phyloP scores from a whole-genome alignment of 2,797 vertebrate species.

The Manis javanica region DNA sequence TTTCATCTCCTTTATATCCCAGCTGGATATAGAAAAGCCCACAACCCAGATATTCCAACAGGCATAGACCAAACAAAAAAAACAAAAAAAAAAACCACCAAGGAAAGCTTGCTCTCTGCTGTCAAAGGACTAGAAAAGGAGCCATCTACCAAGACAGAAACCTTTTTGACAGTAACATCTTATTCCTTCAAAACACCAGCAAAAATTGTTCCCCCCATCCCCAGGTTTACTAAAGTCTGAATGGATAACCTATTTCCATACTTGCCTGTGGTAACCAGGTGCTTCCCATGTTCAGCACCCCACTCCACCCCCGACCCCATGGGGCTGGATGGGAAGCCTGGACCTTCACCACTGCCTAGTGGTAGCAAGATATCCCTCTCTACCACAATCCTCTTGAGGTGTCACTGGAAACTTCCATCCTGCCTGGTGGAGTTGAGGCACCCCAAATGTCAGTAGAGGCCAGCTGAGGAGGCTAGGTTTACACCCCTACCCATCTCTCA shows the following conservation, averaged over 20 bases:
- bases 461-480: neutral
- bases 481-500: neutral
- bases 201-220: neutral
- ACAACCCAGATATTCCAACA: neutral
- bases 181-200: neutral
- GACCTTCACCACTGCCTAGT: neutral
- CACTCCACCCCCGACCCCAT: rapidly evolving
- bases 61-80: neutral
- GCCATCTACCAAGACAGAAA: neutral
- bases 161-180: neutral
- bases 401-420: neutral
- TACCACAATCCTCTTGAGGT: neutral
- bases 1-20: neutral
- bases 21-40: neutral
- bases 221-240: neutral
- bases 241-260: neutral
- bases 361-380: neutral
- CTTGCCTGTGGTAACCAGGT: neutral
- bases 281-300: neutral
- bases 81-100: neutral
- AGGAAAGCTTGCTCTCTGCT: neutral
- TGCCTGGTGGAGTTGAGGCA: neutral
- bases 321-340: neutral
- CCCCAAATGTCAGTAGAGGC: neutral
- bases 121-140: neutral